phyloP scores from a whole-genome alignment of 1,140 invertebrate genomes.

The Drosophila teissieri region DNA sequence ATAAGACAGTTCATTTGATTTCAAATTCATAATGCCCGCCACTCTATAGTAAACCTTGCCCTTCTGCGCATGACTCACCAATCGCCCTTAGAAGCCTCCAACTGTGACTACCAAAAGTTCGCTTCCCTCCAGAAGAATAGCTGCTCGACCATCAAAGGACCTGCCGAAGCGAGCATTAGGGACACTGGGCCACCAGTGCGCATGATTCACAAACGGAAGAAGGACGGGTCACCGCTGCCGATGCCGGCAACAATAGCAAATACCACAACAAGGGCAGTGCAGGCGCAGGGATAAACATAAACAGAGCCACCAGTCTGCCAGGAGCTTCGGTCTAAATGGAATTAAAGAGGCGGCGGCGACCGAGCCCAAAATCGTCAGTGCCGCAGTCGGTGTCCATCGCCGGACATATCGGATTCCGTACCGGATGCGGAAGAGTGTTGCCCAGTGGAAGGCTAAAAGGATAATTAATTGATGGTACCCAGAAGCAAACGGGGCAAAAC shows the following conservation, averaged over 20 bases:
- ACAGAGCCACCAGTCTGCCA: constrained; percentile 63
- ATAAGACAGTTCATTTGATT: neutral
- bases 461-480: constrained; percentile 49
- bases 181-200: constrained; percentile 40
- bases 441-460: constrained; percentile 25
- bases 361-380: constrained; percentile 58
- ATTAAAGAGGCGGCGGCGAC: constrained; percentile 58
- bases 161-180: neutral
- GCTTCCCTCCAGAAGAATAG: neutral
- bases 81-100: neutral
- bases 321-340: constrained; percentile 59
- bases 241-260: constrained; percentile 73
- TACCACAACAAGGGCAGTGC: constrained; percentile 38
- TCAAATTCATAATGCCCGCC: constrained; percentile 1
- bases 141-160: neutral
- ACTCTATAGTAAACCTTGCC: too few species aligned
- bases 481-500: too few species aligned
- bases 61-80: constrained; percentile 16
- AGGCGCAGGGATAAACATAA: constrained; percentile 77
- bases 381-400: constrained; percentile 52
- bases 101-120: constrained; percentile 11
- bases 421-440: constrained; percentile 31
- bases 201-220: constrained; percentile 59
- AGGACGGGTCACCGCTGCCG: constrained; percentile 45
- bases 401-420: constrained; percentile 20